Evolutionary conservation across 1,140 invertebrate species (phyloP).

Genomic region (Paraescarpia echinospica): DNA sequence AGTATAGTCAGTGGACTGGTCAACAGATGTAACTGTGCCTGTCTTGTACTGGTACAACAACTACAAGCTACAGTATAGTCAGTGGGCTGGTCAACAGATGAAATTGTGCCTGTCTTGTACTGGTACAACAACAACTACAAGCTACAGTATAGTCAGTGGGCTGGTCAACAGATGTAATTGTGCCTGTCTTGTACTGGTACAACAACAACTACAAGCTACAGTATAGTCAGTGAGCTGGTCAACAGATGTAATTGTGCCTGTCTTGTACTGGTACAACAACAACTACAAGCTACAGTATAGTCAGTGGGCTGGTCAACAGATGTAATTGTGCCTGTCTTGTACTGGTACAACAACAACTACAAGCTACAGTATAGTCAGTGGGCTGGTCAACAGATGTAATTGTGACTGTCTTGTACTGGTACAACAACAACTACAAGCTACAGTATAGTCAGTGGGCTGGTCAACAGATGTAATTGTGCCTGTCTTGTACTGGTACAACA

Average conservation of each 20-base stretch:
- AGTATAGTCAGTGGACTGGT: neutral
- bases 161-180: neutral
- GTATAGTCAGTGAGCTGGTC: neutral
- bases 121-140: neutral
- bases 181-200: neutral
- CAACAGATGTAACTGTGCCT: neutral
- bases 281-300: neutral
- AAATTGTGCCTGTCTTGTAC: neutral
- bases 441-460: neutral
- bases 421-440: neutral
- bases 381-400: neutral
- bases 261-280: neutral
- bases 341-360: neutral
- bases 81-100: neutral
- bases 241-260: neutral
- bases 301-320: neutral
- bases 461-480: neutral
- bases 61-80: neutral
- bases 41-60: neutral
- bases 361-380: neutral
- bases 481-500: neutral
- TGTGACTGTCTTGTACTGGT: neutral
- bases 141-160: neutral
- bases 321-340: neutral
- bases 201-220: neutral